Evolutionary conservation across 2,113 vertebrate genomes (phyloP), one percentile per base, ranked within the genome.

Genomic region (Oophaga pumilio): DNA sequence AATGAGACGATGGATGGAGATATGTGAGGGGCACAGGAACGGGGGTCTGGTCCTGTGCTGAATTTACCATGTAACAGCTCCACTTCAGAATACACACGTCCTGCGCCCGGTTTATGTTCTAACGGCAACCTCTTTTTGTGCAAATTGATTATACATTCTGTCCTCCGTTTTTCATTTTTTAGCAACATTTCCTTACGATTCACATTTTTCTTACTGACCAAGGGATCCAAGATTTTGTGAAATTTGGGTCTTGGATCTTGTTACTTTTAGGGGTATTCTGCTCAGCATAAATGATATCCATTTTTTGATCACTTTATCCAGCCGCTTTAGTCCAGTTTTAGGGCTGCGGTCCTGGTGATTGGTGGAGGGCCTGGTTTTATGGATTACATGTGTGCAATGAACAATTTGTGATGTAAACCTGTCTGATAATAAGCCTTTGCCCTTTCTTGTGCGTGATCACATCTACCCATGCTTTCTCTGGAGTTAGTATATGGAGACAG

Each of bases 401-500:
- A 33, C 33, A 33, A 33, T 33, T 33, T 33, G 1, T 4, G 4
- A 4, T 33, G 33, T 33, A 33, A 33, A 33, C 1, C 33, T 43
- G 33, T 43, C 3, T 43, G 33, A 43, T 43, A 43, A 43, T 43
- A 43, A 43, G 33, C 33, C 3, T 4, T 43, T 43, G 33, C 5
- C 33, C 33, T 43, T 43, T 43, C 33, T 43, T 43, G 33, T 43
- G 33, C 5, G 33, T 43, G 33, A 43, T 5, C 33, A 43, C 33
- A 43, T 43, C 33, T 43, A 43, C 3, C 33, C 33, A 43, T 43
- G 33, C 33, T 53, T 49, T 50, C 60, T 68, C 15, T 68, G 15
- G 43, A 79, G 43, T 13, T 68, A 69, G 62, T 82, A 11, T 22
- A 64, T n/a, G 52, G 26, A 81, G 62, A 80, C 82, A 81, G 82